phyloP scores from a whole-genome alignment of 2,888 invertebrate species.

The Drosophila flavopinicola region DNA sequence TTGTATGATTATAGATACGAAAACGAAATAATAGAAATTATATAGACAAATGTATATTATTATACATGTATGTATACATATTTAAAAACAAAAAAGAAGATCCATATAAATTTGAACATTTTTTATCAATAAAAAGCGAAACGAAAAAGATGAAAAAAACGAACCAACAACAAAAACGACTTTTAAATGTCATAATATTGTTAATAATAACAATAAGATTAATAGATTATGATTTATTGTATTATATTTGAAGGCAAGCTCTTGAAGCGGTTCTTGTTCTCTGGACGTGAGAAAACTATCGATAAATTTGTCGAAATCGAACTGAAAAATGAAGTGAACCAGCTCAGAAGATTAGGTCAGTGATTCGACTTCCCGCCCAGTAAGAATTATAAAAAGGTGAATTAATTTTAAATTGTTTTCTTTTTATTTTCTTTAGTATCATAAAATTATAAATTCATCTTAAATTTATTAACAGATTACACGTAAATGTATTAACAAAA shows the following conservation, averaged over 20 bases:
- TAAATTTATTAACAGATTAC: conserved; percentile 37
- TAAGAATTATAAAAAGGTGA: too few species aligned
- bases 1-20: conserved; percentile 58
- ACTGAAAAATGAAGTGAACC: neutral
- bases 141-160: conserved; percentile 42
- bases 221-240: neutral
- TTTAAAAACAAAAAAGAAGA: conserved; percentile 48
- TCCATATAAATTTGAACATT: conserved; percentile 75
- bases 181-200: conserved; percentile 5
- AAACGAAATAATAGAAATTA: conserved; percentile 70
- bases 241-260: neutral
- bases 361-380: neutral
- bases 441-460: conserved; percentile 48
- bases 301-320: neutral
- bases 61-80: conserved; percentile 70
- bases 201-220: neutral
- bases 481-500: conserved; percentile 30
- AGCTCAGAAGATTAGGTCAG: neutral
- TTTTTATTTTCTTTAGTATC: conserved; percentile 13
- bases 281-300: neutral
- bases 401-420: conserved; percentile 10
- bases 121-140: conserved; percentile 74
- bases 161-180: conserved; percentile 20
- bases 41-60: conserved; percentile 77
- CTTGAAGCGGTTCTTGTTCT: neutral